Evolutionary conservation across 2,888 invertebrate genomes (phyloP).

Genomic region (Temnothorax unifasciatus): DNA sequence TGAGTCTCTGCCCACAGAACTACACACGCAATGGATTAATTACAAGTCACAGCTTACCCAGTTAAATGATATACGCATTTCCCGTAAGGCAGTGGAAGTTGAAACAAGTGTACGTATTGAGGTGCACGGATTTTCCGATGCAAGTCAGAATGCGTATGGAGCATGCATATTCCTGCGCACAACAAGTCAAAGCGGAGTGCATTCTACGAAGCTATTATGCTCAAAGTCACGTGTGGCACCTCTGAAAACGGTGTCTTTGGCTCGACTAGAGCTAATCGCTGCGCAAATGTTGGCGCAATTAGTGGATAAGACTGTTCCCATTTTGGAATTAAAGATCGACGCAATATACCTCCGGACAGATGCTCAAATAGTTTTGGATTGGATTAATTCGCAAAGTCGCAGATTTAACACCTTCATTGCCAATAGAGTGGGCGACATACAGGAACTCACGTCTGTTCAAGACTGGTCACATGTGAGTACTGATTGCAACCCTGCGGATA

Average conservation of each 20-base stretch:
- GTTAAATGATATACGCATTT: not conserved
- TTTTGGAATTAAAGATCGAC: not conserved
- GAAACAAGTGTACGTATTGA: not conserved
- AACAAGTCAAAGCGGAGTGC: not conserved
- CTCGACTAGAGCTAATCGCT: not conserved
- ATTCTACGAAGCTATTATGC: not conserved
- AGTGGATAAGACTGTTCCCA: not conserved
- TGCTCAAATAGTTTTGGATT: not conserved
- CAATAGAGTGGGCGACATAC: conserved; percentile 24
- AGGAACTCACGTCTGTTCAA: not conserved
- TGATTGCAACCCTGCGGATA: not conserved
- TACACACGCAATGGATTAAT: not conserved
- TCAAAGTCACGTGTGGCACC: conserved; percentile 24
- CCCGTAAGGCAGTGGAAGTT: not conserved
- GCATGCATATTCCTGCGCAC: not conserved
- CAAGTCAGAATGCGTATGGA: not conserved
- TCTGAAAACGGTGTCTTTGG: not conserved
- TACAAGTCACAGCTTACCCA: not conserved
- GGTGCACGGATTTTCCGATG: not conserved
- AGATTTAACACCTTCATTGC: conserved; percentile 29
- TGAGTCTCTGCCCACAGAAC: not conserved
- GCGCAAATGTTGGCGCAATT: conserved; percentile 14
- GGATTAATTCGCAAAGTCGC: not conserved
- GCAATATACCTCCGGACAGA: conserved; percentile 16
- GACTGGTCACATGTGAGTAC: not conserved